These are phyloP conservation scores for Bettongia penicillata DNA, from an alignment of 2,113 vertebrate species.

Conservation along the genomic window DNA sequence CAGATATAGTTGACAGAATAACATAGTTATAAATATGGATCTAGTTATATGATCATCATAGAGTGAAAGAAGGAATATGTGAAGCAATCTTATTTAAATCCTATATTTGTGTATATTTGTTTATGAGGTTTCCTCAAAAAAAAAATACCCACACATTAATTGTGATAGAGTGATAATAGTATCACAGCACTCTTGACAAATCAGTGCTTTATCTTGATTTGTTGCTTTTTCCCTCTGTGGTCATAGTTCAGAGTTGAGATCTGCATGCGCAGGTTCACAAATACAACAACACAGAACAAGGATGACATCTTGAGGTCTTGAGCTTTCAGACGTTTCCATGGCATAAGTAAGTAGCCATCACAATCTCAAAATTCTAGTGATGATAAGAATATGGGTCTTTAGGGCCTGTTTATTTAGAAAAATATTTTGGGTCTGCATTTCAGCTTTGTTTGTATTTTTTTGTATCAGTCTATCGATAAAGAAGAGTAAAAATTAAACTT, in stretches of 20 bases:
- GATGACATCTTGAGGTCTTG: neutral
- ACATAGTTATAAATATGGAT: neutral
- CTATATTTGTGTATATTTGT: neutral
- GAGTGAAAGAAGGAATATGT: neutral
- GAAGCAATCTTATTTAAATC: neutral
- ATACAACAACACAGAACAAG: neutral
- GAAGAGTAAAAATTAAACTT: neutral
- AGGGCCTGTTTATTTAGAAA: neutral
- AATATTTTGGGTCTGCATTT: neutral
- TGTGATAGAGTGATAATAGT: neutral
- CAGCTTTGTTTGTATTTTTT: neutral
- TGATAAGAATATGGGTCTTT: neutral
- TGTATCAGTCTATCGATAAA: neutral
- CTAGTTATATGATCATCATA: neutral
- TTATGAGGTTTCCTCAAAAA: neutral
- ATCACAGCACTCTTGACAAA: neutral
- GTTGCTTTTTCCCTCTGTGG: neutral
- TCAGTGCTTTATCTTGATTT: neutral
- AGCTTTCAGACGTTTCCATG: neutral
- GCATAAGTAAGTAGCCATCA: neutral
- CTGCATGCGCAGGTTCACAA: neutral
- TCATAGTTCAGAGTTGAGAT: neutral
- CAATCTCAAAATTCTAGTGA: neutral
- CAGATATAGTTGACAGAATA: neutral
- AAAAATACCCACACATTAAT: neutral